These are phyloP conservation scores for Hydroisotoma schaefferi DNA, from an alignment of 2,888 invertebrate species.

Conservation along the genomic window DNA sequence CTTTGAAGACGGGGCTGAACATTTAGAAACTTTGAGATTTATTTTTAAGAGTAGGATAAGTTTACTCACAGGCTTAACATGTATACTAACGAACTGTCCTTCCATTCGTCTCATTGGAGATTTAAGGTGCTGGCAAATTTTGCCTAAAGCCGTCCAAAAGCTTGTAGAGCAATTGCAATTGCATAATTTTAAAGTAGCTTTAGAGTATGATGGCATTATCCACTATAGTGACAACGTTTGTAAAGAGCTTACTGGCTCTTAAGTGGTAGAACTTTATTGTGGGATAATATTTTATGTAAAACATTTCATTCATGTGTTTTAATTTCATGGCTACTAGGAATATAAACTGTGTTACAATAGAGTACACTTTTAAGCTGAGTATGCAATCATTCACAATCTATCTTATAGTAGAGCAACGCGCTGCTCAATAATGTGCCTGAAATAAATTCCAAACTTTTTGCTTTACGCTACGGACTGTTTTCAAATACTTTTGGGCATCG, in stretches of 20 bases:
- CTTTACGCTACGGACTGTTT: too few species aligned
- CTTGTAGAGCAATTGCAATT: slow-evolving; percentile 23
- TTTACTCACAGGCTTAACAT: slow-evolving; percentile 23
- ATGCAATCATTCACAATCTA: too few species aligned
- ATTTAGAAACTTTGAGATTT: slow-evolving; percentile 32
- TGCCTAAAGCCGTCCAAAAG: slow-evolving; percentile 21
- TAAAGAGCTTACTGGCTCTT: not conserved
- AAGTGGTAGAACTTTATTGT: too few species aligned
- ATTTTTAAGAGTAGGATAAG: slow-evolving; percentile 29
- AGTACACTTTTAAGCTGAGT: too few species aligned
- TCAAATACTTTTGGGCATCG: too few species aligned
- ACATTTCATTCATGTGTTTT: too few species aligned
- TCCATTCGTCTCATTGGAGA: slow-evolving; percentile 36
- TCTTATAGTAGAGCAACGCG: too few species aligned
- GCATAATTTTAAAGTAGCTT: slow-evolving; percentile 35
- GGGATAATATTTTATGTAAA: too few species aligned
- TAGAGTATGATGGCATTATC: slow-evolving; percentile 33
- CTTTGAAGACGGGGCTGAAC: slow-evolving; percentile 23
- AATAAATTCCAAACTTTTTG: too few species aligned
- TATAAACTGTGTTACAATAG: too few species aligned
- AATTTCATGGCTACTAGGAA: too few species aligned
- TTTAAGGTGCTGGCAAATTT: slow-evolving; percentile 23
- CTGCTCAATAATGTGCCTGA: too few species aligned
- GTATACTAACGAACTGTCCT: slow-evolving; percentile 28
- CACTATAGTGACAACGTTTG: slow-evolving; percentile 21